A percentile compares a stretch with the other conserved stretches of the same genome.
Evolutionary conservation across 2,113 vertebrate species (phyloP).

Genomic region (Platysteira castanea): DNA sequence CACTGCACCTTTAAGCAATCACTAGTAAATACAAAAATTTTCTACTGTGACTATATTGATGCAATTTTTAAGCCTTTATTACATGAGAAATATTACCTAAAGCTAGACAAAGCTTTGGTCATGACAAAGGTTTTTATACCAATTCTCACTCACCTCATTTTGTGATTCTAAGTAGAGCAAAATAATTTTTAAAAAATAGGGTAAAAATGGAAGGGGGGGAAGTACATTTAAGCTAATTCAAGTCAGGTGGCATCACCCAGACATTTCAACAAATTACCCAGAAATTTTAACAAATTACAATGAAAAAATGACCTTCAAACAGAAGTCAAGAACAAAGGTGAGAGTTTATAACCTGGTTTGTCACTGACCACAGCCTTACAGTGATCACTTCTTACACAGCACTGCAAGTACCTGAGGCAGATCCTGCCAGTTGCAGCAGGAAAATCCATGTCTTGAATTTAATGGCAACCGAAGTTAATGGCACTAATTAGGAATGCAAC

Average conservation of each 20-base stretch:
- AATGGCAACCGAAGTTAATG: background rate
- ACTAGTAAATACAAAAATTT: background rate
- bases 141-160: background rate
- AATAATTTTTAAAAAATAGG: background rate
- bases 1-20: background rate
- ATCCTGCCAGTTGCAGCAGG: background rate
- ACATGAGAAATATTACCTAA: background rate
- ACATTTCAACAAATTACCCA: background rate
- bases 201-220: background rate
- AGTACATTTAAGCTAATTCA: background rate
- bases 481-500: background rate
- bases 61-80: background rate
- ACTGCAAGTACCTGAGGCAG: background rate
- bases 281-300: background rate
- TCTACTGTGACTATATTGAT: background rate
- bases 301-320: background rate
- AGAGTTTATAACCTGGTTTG: background rate
- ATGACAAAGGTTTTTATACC: background rate
- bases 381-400: background rate
- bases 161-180: background rate
- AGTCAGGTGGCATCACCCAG: background rate
- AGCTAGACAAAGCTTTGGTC: background rate
- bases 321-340: background rate
- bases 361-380: background rate
- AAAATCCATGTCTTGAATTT: background rate